Conservation (phyloP, 2,113 vertebrate species). For the Isurus oxyrinchus region DNA sequence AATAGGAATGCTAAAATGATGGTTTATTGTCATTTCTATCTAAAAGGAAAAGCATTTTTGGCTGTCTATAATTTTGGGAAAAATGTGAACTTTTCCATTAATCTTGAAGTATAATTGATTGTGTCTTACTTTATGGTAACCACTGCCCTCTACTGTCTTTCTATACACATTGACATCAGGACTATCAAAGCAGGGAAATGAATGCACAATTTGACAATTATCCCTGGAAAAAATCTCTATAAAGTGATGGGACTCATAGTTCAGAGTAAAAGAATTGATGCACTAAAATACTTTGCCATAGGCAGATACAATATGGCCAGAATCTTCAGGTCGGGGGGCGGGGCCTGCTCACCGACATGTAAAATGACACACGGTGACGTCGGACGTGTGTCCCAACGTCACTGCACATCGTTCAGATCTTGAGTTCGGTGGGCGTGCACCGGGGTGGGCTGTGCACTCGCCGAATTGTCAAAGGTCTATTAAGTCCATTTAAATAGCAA, state of each 20-base stretch:
- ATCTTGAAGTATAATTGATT: neutral
- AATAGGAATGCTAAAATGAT: neutral
- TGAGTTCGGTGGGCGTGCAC: no score
- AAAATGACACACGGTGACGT: no score
- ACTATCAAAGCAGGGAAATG: neutral
- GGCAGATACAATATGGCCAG: neutral
- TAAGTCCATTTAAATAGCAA: no score
- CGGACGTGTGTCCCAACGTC: no score
- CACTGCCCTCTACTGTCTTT: conserved; percentile 10
- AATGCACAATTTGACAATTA: neutral
- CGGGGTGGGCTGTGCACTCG: no score
- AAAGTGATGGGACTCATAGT: neutral
- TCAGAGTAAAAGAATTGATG: neutral
- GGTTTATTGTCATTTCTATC: neutral
- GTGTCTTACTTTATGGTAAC: neutral
- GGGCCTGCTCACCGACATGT: no score
- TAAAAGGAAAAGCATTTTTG: neutral
- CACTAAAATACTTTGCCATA: neutral
- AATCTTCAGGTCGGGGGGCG: no score
- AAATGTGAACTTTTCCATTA: no score
- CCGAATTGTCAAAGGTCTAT: no score
- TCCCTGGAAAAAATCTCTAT: neutral
- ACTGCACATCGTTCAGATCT: no score
- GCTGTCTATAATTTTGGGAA: neutral
- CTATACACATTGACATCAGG: neutral